Percentiles rank a stretch among this genome's conserved stretches.
These are phyloP conservation scores for Agrochola macilenta DNA, from an alignment of 2,888 invertebrate species.

Conservation along the genomic window DNA sequence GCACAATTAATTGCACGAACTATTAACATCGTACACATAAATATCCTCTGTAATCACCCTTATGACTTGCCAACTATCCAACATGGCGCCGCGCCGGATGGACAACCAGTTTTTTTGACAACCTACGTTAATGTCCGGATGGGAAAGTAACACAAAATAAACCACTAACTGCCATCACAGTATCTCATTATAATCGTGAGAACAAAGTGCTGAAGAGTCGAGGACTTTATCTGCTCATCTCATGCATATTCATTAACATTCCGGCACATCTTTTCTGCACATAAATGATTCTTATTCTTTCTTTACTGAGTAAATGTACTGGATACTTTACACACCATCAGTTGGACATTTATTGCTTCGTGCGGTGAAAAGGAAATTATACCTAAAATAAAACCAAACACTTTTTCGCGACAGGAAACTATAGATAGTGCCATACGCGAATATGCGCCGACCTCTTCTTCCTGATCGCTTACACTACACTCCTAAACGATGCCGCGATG, in stretches of 20 bases:
- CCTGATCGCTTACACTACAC: no score
- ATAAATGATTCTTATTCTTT: no score
- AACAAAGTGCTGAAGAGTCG: slow-evolving; percentile 7
- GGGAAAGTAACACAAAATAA: slow-evolving; percentile 53
- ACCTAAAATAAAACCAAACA: background rate
- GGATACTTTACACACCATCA: background rate
- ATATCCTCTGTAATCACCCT: slow-evolving; percentile 37
- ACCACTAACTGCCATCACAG: slow-evolving; percentile 20
- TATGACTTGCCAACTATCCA: slow-evolving; percentile 34
- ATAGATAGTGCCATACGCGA: no score
- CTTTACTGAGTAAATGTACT: background rate
- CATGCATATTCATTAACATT: slow-evolving; percentile 41
- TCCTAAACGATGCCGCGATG: no score
- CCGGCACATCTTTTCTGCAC: background rate
- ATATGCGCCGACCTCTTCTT: no score
- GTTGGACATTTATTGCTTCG: no score
- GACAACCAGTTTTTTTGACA: slow-evolving; percentile 51
- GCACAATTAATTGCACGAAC: slow-evolving; percentile 11
- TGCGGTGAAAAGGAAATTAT: no score
- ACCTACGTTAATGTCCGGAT: slow-evolving; percentile 56
- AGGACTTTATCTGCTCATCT: slow-evolving; percentile 3
- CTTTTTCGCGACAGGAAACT: background rate
- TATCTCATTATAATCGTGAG: slow-evolving; percentile 41
- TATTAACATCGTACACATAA: slow-evolving; percentile 7
- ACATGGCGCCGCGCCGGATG: slow-evolving; percentile 42